Base-by-base conservation (phyloP, 2,797 vertebrate genomes). In the Notamacropus eugenii region DNA sequence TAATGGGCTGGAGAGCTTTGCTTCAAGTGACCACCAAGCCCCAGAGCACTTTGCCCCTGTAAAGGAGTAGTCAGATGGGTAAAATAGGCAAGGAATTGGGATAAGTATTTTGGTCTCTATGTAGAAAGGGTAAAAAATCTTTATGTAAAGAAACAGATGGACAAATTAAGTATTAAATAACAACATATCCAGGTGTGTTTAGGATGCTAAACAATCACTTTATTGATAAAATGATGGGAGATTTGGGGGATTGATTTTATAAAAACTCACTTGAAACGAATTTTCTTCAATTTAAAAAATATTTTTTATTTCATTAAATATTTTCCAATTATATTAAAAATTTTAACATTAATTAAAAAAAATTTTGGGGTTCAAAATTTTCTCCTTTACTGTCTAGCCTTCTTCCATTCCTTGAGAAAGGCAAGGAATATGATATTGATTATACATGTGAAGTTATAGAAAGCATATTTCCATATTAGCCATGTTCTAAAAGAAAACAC, bases 1-100 rank as follows among this genome's bases (percentile, higher is more conserved):
- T 31, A 97, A 92, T 96, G 95, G 97, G 94, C 93, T 94, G 93
- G 94, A 96, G 94, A 95, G 95, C 55, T 67, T 93, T 96, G 92
- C 93, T 95, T 93, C 95, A 97, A 6, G 11, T 58, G 91, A 92
- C 0, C 0, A 14, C 56, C 87, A 87, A 91, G 74, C 96, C 24
- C 96, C 94, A 97, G 97, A 97, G 97, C 74, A 92, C 92, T 98
- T 92, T 90, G 0, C 55, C 34, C 31, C 93, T 96, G 57, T 91
- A 94, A 82, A 62, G 93, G 93, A 95, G 91, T 82, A 28, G 40
- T 93, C 54, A 92, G 95, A 95, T 96, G 95, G 16, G 28, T 52
- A 90, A 94, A 95, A 95, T 94, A 46, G 46, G 0, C 90, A 90
- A 54, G 52, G 27, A 90, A 54, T 52, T 28, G 12, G 40, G 22